phyloP scores from a whole-genome alignment of 1,140 invertebrate genomes.

The Tribolium madens region DNA sequence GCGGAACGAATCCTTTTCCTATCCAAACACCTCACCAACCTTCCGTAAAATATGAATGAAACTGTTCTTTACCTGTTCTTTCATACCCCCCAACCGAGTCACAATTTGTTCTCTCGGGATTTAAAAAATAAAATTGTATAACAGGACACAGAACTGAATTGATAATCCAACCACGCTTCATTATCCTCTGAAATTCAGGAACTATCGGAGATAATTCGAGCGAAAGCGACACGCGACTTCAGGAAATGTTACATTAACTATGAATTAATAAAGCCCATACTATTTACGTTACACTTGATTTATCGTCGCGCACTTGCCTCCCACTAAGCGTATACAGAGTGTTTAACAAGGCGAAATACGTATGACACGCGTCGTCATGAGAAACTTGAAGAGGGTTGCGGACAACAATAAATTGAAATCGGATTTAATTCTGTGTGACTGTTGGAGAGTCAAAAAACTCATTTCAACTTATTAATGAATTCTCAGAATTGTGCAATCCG shows the following conservation, averaged over 20 bases:
- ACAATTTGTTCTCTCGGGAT: not conserved
- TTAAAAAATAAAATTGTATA: not conserved
- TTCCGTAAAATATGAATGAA: too few relatives aligned
- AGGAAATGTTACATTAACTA: constrained; percentile 47
- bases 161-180: constrained; percentile 9
- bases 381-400: constrained; percentile 1
- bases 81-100: too few relatives aligned
- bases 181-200: not conserved
- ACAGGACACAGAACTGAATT: not conserved
- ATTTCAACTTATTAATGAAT: not conserved
- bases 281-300: constrained; percentile 46
- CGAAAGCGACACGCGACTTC: constrained; percentile 39
- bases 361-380: constrained; percentile 2
- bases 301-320: constrained; percentile 30
- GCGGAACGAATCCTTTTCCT: too few relatives aligned
- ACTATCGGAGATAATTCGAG: constrained; percentile 16
- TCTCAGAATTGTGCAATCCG: not conserved
- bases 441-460: not conserved
- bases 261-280: constrained; percentile 43
- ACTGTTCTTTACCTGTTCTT: too few relatives aligned
- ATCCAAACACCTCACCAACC: too few relatives aligned
- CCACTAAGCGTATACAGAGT: constrained; percentile 33
- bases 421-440: not conserved
- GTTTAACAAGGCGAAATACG: constrained; percentile 29
- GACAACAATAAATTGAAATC: not conserved